These are phyloP conservation scores for Pontoporia blainvillei DNA, from an alignment of 2,113 vertebrate genomes.

Conservation along the genomic window DNA sequence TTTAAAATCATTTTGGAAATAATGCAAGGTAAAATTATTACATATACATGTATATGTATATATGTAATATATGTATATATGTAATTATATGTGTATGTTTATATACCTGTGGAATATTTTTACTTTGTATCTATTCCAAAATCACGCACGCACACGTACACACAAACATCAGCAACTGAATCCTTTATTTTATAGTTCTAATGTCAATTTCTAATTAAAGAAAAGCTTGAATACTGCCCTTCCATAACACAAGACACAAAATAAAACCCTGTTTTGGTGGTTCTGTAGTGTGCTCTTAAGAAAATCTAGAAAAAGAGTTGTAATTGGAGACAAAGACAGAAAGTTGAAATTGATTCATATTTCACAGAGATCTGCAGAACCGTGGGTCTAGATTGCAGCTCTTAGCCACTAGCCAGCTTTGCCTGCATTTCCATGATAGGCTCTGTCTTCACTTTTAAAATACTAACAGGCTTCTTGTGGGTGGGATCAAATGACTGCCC, in stretches of 20 bases:
- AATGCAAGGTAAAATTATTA: neutral
- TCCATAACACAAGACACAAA: neutral
- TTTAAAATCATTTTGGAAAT: neutral
- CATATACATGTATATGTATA: neutral
- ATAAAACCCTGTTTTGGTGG: neutral
- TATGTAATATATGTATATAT: neutral
- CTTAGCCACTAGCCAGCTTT: conserved; percentile 70
- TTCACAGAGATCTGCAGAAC: conserved; percentile 61
- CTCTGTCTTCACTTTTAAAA: conserved; percentile 79
- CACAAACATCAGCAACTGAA: neutral
- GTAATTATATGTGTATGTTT: neutral
- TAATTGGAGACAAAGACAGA: conserved; percentile 46
- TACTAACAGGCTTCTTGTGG: conserved; percentile 77
- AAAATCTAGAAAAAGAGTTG: neutral
- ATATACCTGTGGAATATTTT: neutral
- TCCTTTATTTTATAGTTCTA: conserved; percentile 30
- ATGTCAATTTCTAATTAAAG: neutral
- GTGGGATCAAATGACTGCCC: conserved; percentile 87
- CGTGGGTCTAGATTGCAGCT: conserved; percentile 56
- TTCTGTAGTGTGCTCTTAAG: neutral
- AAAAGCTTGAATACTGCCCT: neutral
- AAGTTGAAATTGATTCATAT: conserved; percentile 25
- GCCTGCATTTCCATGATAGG: conserved; percentile 70
- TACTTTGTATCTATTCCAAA: neutral
- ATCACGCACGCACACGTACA: neutral